Percentiles rank a stretch among this genome's conserved stretches.
Conservation (phyloP, 37 sponge, comb jelly and placozoan genomes). For the Diacarnus erythraeanus region DNA sequence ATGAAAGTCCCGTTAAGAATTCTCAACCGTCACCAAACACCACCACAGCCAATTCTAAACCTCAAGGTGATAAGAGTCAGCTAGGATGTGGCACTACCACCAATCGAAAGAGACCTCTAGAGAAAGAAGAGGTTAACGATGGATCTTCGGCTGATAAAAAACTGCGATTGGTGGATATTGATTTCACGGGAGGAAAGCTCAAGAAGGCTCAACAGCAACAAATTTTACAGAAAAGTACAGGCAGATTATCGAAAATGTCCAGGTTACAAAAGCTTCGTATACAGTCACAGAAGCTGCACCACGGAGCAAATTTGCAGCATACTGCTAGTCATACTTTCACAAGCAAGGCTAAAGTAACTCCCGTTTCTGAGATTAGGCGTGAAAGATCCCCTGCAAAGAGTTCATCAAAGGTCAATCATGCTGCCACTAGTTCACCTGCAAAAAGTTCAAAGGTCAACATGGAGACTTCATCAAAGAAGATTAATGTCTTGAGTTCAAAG, state of each 20-base stretch:
- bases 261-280: slow-evolving; percentile 2
- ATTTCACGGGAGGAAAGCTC: slow-evolving; percentile 44
- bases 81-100: neutral
- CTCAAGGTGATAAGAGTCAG: neutral
- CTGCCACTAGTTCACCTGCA: neutral
- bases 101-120: slow-evolving; percentile 13
- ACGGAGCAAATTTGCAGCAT: slow-evolving; percentile 6
- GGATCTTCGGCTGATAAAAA: slow-evolving; percentile 8
- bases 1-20: neutral
- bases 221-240: neutral
- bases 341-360: neutral
- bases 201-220: neutral
- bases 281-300: slow-evolving; percentile 26
- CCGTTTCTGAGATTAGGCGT: neutral
- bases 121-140: neutral
- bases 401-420: neutral
- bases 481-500: too few species aligned
- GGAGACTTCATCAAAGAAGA: neutral
- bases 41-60: neutral
- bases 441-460: neutral
- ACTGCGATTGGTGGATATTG: slow-evolving; percentile 48
- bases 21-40: neutral
- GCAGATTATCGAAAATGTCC: neutral
- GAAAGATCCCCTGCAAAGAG: neutral
- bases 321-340: neutral